Evolutionary conservation across 2,113 vertebrate species (phyloP).

Genomic region (Pteropus alecto): DNA sequence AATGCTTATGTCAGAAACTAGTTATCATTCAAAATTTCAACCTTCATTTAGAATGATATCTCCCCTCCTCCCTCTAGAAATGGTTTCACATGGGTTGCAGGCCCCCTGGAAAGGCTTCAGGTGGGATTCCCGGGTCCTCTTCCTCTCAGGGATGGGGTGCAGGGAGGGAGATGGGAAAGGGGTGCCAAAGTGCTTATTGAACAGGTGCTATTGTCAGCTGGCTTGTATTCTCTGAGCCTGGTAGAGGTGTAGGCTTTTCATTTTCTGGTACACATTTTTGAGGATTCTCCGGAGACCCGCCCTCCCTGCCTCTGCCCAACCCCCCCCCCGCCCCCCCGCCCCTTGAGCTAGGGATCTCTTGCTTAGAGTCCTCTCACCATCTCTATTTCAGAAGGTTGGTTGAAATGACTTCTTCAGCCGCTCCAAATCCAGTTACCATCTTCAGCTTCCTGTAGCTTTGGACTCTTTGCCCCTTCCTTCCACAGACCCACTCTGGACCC

Average conservation of each 20-base stretch:
- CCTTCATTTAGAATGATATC: background rate
- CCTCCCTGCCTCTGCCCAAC: no score
- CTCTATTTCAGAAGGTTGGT: background rate
- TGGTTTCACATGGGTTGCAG: background rate
- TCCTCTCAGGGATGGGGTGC: background rate
- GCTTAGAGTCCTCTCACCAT: background rate
- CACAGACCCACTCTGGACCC: background rate
- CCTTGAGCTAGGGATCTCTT: background rate
- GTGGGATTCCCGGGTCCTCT: background rate
- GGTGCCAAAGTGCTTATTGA: background rate
- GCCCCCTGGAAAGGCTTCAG: background rate
- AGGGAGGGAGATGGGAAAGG: background rate
- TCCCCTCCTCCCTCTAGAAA: background rate
- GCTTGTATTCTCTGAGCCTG: background rate
- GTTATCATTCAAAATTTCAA: background rate
- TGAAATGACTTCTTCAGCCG: background rate
- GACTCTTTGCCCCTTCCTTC: background rate
- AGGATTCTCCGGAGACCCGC: background rate
- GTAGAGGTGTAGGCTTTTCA: background rate
- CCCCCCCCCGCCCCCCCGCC: no score
- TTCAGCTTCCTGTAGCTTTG: background rate
- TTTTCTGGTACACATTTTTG: background rate
- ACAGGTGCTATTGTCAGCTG: background rate
- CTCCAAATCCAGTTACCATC: background rate
- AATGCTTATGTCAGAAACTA: background rate